Evolutionary conservation across 2,888 invertebrate species (phyloP), one percentile per base, ranked within the genome.

Genomic region (Campopleginae sp.): DNA sequence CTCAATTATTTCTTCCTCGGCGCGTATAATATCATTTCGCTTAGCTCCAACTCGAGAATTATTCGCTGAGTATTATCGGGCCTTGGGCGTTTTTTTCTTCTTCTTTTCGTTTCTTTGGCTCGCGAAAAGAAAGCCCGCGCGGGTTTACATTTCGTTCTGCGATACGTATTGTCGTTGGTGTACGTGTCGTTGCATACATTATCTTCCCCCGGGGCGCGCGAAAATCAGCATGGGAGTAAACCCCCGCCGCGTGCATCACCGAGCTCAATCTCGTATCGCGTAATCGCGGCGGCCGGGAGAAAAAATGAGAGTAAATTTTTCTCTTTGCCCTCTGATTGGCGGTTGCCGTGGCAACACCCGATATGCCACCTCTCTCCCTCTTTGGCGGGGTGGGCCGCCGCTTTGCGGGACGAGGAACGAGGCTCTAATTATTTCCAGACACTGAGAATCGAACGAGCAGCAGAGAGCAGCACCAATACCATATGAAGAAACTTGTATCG

Each of bases 381-480:
- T 74, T 68, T 65, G 33, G 19, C 46, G 46, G 44, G 75, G 19
- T n/a, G 31, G 61, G 3, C 42, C 79, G 61, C n/a, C n/a, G n/a
- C n/a, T n/a, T n/a, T n/a, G 89, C 91, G 90, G 54, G 42, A 66
- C 42, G 48, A n/a, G 46, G 70, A 7, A 23, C 76, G 79, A 88
- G 91, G 90, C 93, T 94, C 93, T 94, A 94, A 94, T 94, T 94
- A 94, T 93, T 94, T 93, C 93, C 93, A 93, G 93, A 93, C 93
- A 93, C 93, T 93, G 93, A 93, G 93, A 94, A 93, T 94, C 93
- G 93, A 93, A 93, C 93, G 92, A 93, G 93, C n/a, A 82, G 82
- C 38, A 7, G 38, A 7, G 38, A 38, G 38, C 38, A 75, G 46
- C 71, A 72, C 82, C 82, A 68, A 80, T 84, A 88, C 89, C 42